These are phyloP conservation scores for Equus przewalskii DNA, from an alignment of 2,113 vertebrate species.

Conservation along the genomic window DNA sequence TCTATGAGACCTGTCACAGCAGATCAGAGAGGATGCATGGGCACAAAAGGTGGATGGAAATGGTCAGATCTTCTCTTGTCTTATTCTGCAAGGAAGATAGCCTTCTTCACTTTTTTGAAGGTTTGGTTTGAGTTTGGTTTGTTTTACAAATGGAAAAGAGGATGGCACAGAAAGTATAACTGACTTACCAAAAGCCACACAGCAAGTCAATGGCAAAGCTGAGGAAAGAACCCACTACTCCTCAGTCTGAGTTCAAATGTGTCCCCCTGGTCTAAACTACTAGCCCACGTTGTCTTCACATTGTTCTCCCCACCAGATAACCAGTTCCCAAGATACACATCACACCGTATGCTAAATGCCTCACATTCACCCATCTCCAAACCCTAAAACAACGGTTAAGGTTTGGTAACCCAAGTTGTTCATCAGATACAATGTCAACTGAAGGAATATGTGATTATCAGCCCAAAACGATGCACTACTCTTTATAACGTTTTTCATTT, in stretches of 20 bases:
- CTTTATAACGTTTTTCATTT: not conserved
- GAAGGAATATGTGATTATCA: not conserved
- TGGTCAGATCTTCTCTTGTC: constrained; percentile 74
- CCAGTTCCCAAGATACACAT: not conserved
- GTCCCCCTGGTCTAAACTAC: constrained; percentile 28
- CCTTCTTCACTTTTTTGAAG: constrained; percentile 79
- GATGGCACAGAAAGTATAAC: constrained; percentile 82
- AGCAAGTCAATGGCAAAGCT: constrained; percentile 84
- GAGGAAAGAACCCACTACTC: constrained; percentile 83
- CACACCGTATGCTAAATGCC: not conserved
- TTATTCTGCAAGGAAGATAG: constrained; percentile 75
- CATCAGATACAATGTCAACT: not conserved
- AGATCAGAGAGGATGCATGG: constrained; percentile 69
- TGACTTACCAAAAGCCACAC: constrained; percentile 85
- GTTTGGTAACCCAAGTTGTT: not conserved
- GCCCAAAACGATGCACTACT: not conserved
- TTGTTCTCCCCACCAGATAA: not conserved
- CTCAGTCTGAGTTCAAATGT: constrained; percentile 73
- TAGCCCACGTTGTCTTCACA: not conserved
- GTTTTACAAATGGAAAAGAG: constrained; percentile 77
- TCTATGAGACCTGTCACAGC: constrained; percentile 62
- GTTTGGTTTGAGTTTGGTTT: constrained; percentile 81
- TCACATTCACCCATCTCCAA: not conserved
- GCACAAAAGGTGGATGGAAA: constrained; percentile 39
- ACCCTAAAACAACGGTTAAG: not conserved